Base-by-base conservation (phyloP, 2,888 invertebrate genomes). In the Spisula subtruncata region DNA sequence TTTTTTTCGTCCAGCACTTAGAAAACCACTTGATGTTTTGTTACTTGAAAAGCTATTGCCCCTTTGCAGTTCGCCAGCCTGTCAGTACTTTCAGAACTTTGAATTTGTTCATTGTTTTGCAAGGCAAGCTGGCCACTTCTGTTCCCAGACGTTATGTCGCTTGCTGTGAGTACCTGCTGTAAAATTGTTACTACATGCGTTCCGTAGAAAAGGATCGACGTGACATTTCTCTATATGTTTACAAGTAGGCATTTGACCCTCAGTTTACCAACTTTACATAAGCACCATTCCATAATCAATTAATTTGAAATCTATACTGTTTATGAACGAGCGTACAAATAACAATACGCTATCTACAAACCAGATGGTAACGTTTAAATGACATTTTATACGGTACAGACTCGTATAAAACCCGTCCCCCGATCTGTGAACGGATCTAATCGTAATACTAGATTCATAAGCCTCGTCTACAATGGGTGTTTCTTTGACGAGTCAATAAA, bases 361-460 rank as follows among this genome's bases (percentile, higher is more conserved):
- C 80, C 75, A 51, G 54, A 41, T 56, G 75, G 75, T 32, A 35
- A 75, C 32, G 35, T 35, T 35, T 66, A 83, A 46, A 41, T 66
- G 66, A 41, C 82, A 82, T 83, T 60, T 83, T 66, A 66, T 83
- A 35, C 66, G 66, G 41, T 66, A 25, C 32, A 46, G 66, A 20
- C 25, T n/a, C 46, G 25, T 25, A 83, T 18, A 75, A 75, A 60
- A 29, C 29, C 75, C 75, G 75, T 75, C 75, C 75, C 75, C 75
- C 75, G 75, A 75, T 75, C 75, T 32, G 75, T 75, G 18, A 25
- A 75, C 75, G 75, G 75, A 75, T 75, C 75, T 75, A 16, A 75
- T 75, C 75, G 32, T 18, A 75, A 75, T 75, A 32, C 35, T 32
- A 75, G 75, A 75, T 75, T 75, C 75, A 75, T 32, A 75, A 16